These are phyloP conservation scores for Trialeurodes vaporariorum DNA, from an alignment of 1,140 invertebrate species.

Conservation along the genomic window DNA sequence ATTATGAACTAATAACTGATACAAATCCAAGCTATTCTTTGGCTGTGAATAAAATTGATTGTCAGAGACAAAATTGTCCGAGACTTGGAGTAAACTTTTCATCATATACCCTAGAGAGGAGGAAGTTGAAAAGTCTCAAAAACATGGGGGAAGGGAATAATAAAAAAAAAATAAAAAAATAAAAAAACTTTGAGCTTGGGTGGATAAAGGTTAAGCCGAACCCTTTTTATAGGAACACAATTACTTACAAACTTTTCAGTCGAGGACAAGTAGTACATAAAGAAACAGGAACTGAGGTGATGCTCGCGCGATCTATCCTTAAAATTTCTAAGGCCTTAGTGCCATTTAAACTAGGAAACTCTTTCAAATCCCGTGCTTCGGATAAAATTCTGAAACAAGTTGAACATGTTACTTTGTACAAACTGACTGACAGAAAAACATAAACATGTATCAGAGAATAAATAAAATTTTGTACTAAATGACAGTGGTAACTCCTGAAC, in stretches of 20 bases:
- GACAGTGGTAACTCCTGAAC: no score
- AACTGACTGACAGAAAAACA: no score
- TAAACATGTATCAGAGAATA: no score
- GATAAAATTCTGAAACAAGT: conserved; percentile 60
- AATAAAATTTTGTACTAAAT: no score
- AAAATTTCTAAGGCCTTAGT: conserved; percentile 63
- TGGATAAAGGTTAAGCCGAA: neutral
- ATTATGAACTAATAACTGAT: no score
- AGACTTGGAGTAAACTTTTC: no score
- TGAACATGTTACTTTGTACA: no score
- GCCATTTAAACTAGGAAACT: conserved; percentile 71
- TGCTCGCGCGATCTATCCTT: conserved; percentile 64
- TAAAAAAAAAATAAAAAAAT: neutral
- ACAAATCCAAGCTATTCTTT: no score
- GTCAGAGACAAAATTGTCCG: no score
- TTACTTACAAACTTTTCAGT: conserved; percentile 75
- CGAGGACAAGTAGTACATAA: conserved; percentile 65
- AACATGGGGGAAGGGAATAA: neutral
- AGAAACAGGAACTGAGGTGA: conserved; percentile 52
- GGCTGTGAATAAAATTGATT: no score
- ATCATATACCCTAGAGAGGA: no score
- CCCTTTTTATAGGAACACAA: no score
- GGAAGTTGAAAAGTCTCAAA: neutral
- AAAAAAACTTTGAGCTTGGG: neutral
- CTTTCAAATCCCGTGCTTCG: conserved; percentile 60